Evolutionary conservation across 2,113 vertebrate genomes (phyloP), one percentile per base, ranked within the genome.

Genomic region (Coryphaenoides rupestris): DNA sequence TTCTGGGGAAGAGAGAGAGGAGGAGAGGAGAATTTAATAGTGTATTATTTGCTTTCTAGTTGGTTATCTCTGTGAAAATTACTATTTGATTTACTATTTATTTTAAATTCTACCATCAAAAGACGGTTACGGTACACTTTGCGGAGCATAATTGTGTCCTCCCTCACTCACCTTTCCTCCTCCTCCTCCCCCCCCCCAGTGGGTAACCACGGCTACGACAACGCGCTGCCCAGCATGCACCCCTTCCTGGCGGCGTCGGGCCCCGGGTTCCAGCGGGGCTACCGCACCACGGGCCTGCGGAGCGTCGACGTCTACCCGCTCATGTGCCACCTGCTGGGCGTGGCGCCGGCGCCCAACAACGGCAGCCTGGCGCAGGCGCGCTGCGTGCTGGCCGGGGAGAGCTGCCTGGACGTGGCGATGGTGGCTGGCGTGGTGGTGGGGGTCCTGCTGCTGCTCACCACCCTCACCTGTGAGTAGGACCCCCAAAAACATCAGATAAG

Each of bases 161-260:
- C n/a, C 10, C 23, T 49, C 13, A 19, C 22, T 68, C 1, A 12
- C 21, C 12, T 5, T 14, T 55, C 54, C 23, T n/a, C 54, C 19
- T 69, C 65, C 53, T 60, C 1, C 0, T 19, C 57, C 12, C 55
- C 13, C 66, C 63, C 73, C 66, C 45, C 88, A 99, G 96, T 93
- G 86, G 97, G 97, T 19, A 93, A 98, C 81, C 97, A 99, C 1
- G 97, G 97, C 67, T 99, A 98, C 1, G 94, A 98, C 81, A 98
- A 96, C 47, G 26, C 87, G 19, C 83, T 98, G 54, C 82, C 84
- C 45, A 98, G 93, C 83, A 99, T 99, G 97, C 96, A 98, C 63
- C 94, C 97, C 0, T 96, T 99, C 87, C 86, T 99, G 74, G 94
- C 92, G 0, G 97, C 94, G 0, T 81, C 21, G 0, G 97, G 97